A percentile compares a stretch with the other conserved stretches of the same genome.
These are phyloP conservation scores for Zoanthus sansibaricus DNA, from an alignment of 92 coral and sea anemone genomes.

Conservation along the genomic window DNA sequence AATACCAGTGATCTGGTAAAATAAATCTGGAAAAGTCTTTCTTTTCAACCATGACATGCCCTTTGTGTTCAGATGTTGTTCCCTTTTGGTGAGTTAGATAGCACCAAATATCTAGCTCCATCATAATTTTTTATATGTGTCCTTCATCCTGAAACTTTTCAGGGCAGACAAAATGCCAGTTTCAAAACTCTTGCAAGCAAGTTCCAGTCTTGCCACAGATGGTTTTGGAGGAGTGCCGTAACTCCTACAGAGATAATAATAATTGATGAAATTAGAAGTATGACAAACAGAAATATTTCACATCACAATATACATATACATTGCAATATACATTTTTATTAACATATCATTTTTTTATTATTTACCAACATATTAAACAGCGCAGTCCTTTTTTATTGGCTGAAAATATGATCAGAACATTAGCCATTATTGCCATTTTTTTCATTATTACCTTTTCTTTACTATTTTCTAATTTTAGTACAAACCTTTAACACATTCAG, in stretches of 20 bases:
- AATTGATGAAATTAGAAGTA: no score
- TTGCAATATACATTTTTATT: no score
- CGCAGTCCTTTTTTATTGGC: no score
- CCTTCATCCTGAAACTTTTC: slow-evolving; percentile 46
- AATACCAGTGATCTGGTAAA: slow-evolving; percentile 65
- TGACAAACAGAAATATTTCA: no score
- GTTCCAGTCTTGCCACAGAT: slow-evolving; percentile 44
- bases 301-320: no score
- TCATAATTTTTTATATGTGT: slow-evolving; percentile 20
- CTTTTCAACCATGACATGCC: slow-evolving; percentile 52
- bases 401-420: no score
- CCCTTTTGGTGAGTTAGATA: slow-evolving; percentile 45
- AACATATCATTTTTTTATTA: no score
- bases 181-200: slow-evolving; percentile 55
- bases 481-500: background rate
- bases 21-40: slow-evolving; percentile 61
- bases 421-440: background rate
- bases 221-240: slow-evolving; percentile 23
- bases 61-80: slow-evolving; percentile 52
- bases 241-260: no score
- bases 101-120: slow-evolving; percentile 69
- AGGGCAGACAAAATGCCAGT: slow-evolving; percentile 53
- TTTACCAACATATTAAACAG: no score
- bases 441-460: background rate
- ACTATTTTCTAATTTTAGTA: slow-evolving; percentile 2